Base-by-base conservation (phyloP, 2,888 invertebrate genomes). In the Blastobasis lacticolella region DNA sequence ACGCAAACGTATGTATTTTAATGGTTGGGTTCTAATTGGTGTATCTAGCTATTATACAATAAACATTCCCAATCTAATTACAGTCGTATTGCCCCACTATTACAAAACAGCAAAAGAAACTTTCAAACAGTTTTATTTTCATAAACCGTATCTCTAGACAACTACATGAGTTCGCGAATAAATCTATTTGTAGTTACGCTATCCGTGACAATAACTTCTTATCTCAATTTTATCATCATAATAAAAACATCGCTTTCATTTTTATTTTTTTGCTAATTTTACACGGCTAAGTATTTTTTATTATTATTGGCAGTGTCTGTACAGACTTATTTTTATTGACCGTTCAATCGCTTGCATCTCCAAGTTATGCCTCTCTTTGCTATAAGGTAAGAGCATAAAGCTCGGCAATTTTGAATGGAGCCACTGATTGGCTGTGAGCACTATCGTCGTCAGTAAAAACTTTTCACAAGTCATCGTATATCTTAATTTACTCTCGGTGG, bases 301-400 rank as follows among this genome's bases (percentile, higher is more conserved):
- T 59, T 56, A 56, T 55, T 49, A 58, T 62, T 57, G 58, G 55
- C 54, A 41, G 49, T 41, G 49, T 56, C 54, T 56, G 7, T 10
- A 41, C 42, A 7, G 6, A 38, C 37, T 54, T 40, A 46, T 52
- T 58, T 58, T 59, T 48, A 23, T 54, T 58, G 59, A 55, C 54
- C 44, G 57, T 49, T 52, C 53, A 53, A 49, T 55, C 23, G 49
- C 48, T 58, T 56, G 45, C 60, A 61, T 56, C 51, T 42, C 53
- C 46, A 60, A 54, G 45, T 46, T 57, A 41, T 51, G 42, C 1
- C 44, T 46, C 37, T 7, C 10, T 43, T 46, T 40, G 23, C 23
- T 23, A 23, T 23, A 23, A 2, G 46, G 38, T 49, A 46, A 43
- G 10, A 23, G 23, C 10, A 41, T 37, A 38, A 37, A 44, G 23